These are phyloP conservation scores for Acanthopleura granulata DNA, from an alignment of 2,888 invertebrate genomes.

Conservation along the genomic window DNA sequence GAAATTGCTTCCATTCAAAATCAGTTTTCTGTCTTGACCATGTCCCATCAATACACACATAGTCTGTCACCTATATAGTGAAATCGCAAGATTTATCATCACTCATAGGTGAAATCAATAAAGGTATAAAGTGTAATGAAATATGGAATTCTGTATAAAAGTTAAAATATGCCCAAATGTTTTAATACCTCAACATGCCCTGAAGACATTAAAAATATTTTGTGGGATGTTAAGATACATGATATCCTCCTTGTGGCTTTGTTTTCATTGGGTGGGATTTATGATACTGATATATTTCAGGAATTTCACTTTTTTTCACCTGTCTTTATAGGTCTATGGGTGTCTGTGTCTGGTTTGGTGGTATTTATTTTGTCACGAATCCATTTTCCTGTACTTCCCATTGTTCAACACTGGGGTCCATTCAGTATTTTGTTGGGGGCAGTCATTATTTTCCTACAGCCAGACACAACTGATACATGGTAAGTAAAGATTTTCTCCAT, in stretches of 20 bases:
- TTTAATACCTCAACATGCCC: too few relatives aligned
- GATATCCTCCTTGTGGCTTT: not conserved
- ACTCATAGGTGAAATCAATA: too few relatives aligned
- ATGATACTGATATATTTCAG: not conserved
- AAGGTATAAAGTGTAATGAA: too few relatives aligned
- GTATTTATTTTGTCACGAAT: not conserved
- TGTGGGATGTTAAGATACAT: too few relatives aligned
- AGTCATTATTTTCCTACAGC: not conserved
- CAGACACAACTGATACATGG: not conserved
- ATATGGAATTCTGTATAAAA: not conserved
- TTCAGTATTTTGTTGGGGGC: not conserved
- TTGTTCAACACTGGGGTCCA: not conserved
- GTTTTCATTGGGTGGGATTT: not conserved
- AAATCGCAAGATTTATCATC: too few relatives aligned
- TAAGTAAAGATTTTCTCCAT: constrained; percentile 2
- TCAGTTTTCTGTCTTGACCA: too few relatives aligned
- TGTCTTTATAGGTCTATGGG: not conserved
- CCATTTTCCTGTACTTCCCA: not conserved
- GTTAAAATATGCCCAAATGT: not conserved
- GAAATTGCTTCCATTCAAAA: too few relatives aligned
- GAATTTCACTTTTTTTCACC: not conserved
- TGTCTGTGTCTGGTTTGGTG: not conserved
- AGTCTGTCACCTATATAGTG: too few relatives aligned
- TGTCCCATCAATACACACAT: too few relatives aligned
- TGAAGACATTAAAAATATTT: too few relatives aligned